Percentiles rank a stretch among this genome's conserved stretches.
phyloP scores from a whole-genome alignment of 30 jellyfish, hydroid and myxozoan species.

The Chrysaora quinquecirrha region DNA sequence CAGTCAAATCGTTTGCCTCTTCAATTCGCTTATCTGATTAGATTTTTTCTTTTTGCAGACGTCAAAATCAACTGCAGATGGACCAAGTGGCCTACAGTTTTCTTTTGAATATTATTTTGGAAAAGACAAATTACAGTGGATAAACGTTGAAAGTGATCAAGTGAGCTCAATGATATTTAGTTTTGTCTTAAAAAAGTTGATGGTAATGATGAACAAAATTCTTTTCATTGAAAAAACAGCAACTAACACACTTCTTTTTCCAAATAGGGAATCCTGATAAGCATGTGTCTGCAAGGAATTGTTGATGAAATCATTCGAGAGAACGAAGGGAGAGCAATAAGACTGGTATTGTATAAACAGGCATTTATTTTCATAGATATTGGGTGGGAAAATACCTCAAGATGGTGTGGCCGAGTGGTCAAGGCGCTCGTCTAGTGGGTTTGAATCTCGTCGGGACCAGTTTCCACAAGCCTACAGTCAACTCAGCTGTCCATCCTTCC shows the following conservation, averaged over 20 bases:
- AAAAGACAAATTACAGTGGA: slow-evolving; percentile 85
- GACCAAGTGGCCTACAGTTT: slow-evolving; percentile 55
- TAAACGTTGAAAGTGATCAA: slow-evolving; percentile 86
- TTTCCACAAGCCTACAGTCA: too few relatives aligned
- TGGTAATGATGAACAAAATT: too few relatives aligned
- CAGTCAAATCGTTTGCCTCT: too few relatives aligned
- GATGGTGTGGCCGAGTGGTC: too few relatives aligned
- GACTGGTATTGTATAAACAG: slow-evolving; percentile 51
- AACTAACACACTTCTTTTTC: background rate
- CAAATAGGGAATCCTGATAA: slow-evolving; percentile 81
- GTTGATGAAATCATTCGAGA: slow-evolving; percentile 96
- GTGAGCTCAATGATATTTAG: slow-evolving; percentile 64
- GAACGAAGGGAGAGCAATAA: slow-evolving; percentile 83
- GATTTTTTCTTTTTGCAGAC: too few relatives aligned
- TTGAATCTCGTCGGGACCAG: too few relatives aligned
- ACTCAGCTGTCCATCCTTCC: too few relatives aligned
- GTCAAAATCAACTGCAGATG: slow-evolving; percentile 1
- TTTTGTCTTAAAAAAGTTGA: too few relatives aligned
- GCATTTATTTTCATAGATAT: background rate
- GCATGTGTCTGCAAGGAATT: slow-evolving; percentile 98
- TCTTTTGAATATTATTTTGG: slow-evolving; percentile 91
- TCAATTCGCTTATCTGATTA: too few relatives aligned
- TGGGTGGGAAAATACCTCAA: too few relatives aligned
- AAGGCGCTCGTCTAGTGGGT: too few relatives aligned
- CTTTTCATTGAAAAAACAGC: too few relatives aligned